Evolutionary conservation across 1,140 invertebrate species (phyloP), one percentile per base, ranked within the genome.

Genomic region (Medauroidea extradentata): DNA sequence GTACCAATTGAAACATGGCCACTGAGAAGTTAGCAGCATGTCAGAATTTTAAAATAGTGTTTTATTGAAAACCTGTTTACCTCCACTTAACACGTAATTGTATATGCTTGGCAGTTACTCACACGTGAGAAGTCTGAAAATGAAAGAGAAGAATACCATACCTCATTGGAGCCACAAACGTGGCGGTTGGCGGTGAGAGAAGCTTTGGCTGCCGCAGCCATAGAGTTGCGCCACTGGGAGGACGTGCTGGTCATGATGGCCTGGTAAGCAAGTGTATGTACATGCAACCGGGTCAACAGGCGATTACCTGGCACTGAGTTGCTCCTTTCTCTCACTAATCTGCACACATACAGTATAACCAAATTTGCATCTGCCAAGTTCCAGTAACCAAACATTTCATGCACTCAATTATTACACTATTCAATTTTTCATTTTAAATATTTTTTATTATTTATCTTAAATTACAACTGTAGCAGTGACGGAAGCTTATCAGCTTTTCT

Each of bases 191-290:
- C 91, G 4, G 88, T 91, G 1, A 94, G 73, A 0, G 90, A 87
- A 2, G 91, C 90, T 73, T 93, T 93, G 4, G 91, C 91, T 2
- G 89, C 87, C 0, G 91, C 90, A 29, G 85, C 85, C 65, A 83
- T 83, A 0, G 86, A 88, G 66, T 91, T 85, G 55, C 86, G 91
- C 89, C 89, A 93, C 1, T 78, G 60, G 0, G 84, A 84, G 41
- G 77, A 74, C 69, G 84, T 83, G 0, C 82, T 80, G 0, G 85
- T 89, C 54, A 94, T 72, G 61, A 94, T 90, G 2, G 88, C 89
- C 76, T 94, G 92, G 67, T 90, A 94, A 11, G 91, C 91, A 58
- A 94, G 71, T 1, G 92, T 94, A 66, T 94, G 92, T 2, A 94
- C 86, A 67, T 94, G 92, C 24, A 94, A 84, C 54, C 92, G 77